phyloP scores from a whole-genome alignment of 2,888 invertebrate species.

The Lissocephala sabroskyi region DNA sequence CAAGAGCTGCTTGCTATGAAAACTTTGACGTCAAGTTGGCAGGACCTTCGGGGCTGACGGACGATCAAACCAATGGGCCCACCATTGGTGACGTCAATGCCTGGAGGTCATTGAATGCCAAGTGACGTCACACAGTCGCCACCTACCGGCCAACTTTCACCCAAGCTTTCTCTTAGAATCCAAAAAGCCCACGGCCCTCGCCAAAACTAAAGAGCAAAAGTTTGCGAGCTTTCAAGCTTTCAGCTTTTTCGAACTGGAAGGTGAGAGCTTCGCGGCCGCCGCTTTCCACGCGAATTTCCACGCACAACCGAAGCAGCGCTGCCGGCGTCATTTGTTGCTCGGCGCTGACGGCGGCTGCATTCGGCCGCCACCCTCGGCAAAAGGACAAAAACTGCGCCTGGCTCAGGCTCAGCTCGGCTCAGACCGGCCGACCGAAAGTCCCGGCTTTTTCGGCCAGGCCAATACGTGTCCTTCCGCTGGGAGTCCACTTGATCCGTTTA shows the following conservation, averaged over 20 bases:
- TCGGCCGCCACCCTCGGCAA: slow-evolving; percentile 19
- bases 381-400: too few relatives aligned
- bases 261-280: too few relatives aligned
- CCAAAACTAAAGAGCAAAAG: slow-evolving; percentile 5
- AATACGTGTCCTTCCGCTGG: too few relatives aligned
- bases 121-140: too few relatives aligned
- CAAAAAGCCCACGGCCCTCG: slow-evolving; percentile 22
- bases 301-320: slow-evolving; percentile 37
- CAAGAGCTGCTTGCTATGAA: slow-evolving; percentile 2
- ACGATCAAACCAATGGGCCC: neutral
- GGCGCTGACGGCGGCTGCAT: slow-evolving; percentile 12
- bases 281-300: slow-evolving; percentile 55
- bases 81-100: slow-evolving; percentile 20
- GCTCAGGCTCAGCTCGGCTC: too few relatives aligned
- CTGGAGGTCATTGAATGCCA: too few relatives aligned
- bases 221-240: slow-evolving; percentile 8
- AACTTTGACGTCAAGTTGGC: slow-evolving; percentile 19
- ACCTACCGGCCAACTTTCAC: slow-evolving; percentile 9
- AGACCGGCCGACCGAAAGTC: too few relatives aligned
- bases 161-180: neutral
- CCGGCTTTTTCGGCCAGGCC: too few relatives aligned
- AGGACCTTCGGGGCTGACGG: too few relatives aligned
- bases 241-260: neutral
- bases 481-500: too few relatives aligned
- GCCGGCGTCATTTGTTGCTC: slow-evolving; percentile 55